These are phyloP conservation scores for Nephotettix cincticeps DNA, from an alignment of 1,140 invertebrate species.

Conservation along the genomic window DNA sequence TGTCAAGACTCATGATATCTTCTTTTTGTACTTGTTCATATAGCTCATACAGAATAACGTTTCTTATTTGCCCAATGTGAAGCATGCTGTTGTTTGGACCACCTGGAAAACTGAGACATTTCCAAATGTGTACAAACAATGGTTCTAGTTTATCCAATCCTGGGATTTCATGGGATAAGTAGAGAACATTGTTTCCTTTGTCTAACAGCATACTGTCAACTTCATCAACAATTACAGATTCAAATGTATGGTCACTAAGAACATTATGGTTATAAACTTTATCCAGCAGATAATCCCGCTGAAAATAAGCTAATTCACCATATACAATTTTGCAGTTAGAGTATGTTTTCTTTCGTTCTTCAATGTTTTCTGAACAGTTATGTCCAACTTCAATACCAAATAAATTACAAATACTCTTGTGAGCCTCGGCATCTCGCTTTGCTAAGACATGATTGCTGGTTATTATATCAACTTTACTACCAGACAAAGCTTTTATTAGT, in stretches of 20 bases:
- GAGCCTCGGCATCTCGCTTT: neutral
- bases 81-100: neutral
- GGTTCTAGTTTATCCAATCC: slow-evolving; percentile 44
- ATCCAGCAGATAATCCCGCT: slow-evolving; percentile 44
- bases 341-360: slow-evolving; percentile 36
- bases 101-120: slow-evolving; percentile 33
- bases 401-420: slow-evolving; percentile 39
- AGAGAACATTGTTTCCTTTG: slow-evolving; percentile 44
- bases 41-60: neutral
- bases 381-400: slow-evolving; percentile 41
- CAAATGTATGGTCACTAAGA: slow-evolving; percentile 38
- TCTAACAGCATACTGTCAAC: slow-evolving; percentile 48
- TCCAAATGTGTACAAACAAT: slow-evolving; percentile 45
- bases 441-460: neutral
- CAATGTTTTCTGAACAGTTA: slow-evolving; percentile 38
- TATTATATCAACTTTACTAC: neutral
- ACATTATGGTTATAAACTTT: slow-evolving; percentile 41
- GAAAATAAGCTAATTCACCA: slow-evolving; percentile 44
- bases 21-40: neutral
- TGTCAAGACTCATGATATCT: neutral
- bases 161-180: slow-evolving; percentile 43
- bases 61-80: no score
- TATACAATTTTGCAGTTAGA: slow-evolving; percentile 41
- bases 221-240: slow-evolving; percentile 45
- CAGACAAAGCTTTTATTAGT: neutral